A percentile compares a stretch with the other conserved stretches of the same genome.
Conservation (phyloP, 2,113 vertebrate genomes). For the Oriolus oriolus region DNA sequence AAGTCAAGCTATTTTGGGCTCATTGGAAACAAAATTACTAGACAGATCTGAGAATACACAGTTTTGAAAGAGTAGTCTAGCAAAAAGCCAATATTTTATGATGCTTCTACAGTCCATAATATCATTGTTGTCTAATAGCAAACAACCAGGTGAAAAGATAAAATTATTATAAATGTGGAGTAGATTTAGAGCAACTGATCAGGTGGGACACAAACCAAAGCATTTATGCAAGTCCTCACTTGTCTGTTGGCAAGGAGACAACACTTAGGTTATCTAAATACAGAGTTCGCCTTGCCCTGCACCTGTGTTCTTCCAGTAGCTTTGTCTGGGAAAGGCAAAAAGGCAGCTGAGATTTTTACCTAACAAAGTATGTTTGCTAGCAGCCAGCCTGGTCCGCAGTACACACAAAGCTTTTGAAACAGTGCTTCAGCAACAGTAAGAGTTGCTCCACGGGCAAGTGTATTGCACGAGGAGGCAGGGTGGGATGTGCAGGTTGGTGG, state of each 20-base stretch:
- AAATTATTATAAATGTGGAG: background rate
- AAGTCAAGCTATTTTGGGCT: background rate
- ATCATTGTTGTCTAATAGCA: background rate
- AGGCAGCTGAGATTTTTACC: background rate
- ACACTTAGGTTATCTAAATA: background rate
- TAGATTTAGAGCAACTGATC: background rate
- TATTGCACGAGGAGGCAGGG: fast-evolving
- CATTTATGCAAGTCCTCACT: background rate
- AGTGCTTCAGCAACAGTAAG: background rate
- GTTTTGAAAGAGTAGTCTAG: background rate
- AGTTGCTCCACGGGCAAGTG: background rate
- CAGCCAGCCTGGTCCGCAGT: background rate
- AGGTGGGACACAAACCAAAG: background rate
- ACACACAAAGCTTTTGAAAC: background rate
- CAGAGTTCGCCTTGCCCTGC: background rate
- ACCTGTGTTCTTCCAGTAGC: background rate
- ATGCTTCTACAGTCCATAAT: background rate
- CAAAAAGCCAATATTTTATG: background rate
- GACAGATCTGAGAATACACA: background rate
- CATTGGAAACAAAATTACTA: background rate
- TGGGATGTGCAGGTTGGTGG: background rate
- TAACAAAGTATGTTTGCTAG: background rate
- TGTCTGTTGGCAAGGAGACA: background rate
- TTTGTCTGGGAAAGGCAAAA: background rate
- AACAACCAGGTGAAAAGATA: background rate